Base-by-base conservation (phyloP, 2,113 vertebrate genomes). In the Donacobius atricapilla region DNA sequence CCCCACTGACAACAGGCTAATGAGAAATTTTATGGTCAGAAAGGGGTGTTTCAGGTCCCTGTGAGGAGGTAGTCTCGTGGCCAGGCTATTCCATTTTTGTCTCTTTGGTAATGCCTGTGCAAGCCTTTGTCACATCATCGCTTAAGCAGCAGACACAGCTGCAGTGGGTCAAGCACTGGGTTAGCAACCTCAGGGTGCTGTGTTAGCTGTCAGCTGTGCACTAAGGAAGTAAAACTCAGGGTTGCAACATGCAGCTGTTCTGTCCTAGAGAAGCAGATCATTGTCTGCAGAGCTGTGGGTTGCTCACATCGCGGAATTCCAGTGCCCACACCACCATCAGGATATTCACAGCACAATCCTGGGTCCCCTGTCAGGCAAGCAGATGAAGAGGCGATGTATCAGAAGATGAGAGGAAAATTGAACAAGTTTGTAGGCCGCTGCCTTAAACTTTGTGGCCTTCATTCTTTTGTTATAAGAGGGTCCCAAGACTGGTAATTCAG, bases 251-350 rank as follows among this genome's bases (percentile, higher is more conserved):
- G 86, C 79, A 93, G 83, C 93, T 95, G 78, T 35, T 87, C 20
- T 84, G 44, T 40, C 57, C 40, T 44, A 20, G 64, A 90, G 73
- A 85, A 80, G 60, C 33, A 71, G 39, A 21, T 69, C 51, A 16
- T 83, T 91, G 89, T 93, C 60, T 83, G 60, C 42, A 83, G 71
- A 68, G 30, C 50, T 42, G 35, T 54, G 33, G 20, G 6, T 68
- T 15, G 2, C 35, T 83, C 11, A 6, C 15, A 5, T 54, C 10
- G 1, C 37, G 61, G 57, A 79, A 79, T 88, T 88, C 65, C 5
- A 3, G 10, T 50, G 42, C 20, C 20, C 37, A 8, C 30, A 51
- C 15, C 30, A 39, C 10, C 0, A 0, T 37, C 25, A 9, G 23
- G 24, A 12, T 69, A 42, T 50, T 45, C 28, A 31, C 44, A 63